These are phyloP conservation scores for Rhopalosiphum padi DNA, from an alignment of 1,140 invertebrate species.

Conservation along the genomic window DNA sequence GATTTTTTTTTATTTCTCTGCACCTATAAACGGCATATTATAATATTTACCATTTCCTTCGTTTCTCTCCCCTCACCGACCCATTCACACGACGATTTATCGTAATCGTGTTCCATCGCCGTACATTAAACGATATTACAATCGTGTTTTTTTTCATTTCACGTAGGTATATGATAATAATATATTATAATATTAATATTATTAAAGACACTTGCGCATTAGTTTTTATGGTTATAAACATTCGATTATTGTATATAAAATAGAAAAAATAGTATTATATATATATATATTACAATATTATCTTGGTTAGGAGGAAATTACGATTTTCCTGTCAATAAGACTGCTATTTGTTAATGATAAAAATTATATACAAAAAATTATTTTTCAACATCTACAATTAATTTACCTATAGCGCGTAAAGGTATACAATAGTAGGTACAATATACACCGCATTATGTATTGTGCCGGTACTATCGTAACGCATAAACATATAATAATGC, in stretches of 20 bases:
- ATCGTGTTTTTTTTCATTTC: neutral
- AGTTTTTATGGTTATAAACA: too few relatives aligned
- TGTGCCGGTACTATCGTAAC: too few relatives aligned
- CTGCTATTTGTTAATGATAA: neutral
- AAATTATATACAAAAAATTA: too few relatives aligned
- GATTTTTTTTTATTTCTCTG: neutral
- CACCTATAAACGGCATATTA: neutral
- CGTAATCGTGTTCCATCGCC: neutral
- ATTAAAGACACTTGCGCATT: neutral
- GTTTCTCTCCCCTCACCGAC: neutral
- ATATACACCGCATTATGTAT: neutral
- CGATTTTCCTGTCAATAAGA: neutral
- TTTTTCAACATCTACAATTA: too few relatives aligned
- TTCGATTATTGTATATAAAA: neutral
- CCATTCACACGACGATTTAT: neutral
- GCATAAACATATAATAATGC: neutral
- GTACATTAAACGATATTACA: neutral
- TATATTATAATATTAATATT: too few relatives aligned
- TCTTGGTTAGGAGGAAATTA: neutral
- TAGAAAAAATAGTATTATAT: neutral
- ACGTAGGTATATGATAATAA: too few relatives aligned
- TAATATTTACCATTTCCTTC: neutral
- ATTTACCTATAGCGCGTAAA: too few relatives aligned
- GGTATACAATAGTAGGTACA: too few relatives aligned
- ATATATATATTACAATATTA: too few relatives aligned